Evolutionary conservation across 2,888 invertebrate species (phyloP).

Genomic region (Megaustenia siamemsis): DNA sequence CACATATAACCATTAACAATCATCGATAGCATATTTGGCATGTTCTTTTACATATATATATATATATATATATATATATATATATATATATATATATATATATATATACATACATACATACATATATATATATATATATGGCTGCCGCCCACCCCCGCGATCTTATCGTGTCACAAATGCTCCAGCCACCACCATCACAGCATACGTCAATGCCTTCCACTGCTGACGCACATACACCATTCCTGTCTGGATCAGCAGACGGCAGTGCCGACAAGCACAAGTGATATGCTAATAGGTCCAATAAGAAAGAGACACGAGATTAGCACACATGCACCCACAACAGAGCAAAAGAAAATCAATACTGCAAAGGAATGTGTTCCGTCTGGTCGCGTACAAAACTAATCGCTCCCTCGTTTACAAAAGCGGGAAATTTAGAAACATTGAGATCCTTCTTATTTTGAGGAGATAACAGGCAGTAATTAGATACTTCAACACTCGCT

Average conservation of each 20-base stretch:
- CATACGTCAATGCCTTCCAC: neutral
- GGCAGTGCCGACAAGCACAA: neutral
- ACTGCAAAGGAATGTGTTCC: neutral
- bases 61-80: too few species aligned
- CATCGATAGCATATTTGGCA: too few species aligned
- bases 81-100: too few species aligned
- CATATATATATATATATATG: neutral
- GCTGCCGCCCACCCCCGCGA: neutral
- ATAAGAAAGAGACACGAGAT: neutral
- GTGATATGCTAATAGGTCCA: neutral
- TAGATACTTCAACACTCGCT: too few species aligned
- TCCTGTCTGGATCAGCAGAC: neutral
- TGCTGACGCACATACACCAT: neutral
- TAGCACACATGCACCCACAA: neutral
- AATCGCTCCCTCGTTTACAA: too few species aligned
- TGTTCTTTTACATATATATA: too few species aligned
- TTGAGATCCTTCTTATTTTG: too few species aligned
- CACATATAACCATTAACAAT: too few species aligned
- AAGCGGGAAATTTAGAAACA: too few species aligned
- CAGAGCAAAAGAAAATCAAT: neutral
- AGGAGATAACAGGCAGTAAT: too few species aligned
- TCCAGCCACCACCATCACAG: neutral
- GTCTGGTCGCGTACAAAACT: neutral
- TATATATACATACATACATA: neutral
- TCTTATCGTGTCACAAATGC: conserved; percentile 8